These are phyloP conservation scores for Drosophila picticornis DNA, from an alignment of 2,888 invertebrate species.

Conservation along the genomic window DNA sequence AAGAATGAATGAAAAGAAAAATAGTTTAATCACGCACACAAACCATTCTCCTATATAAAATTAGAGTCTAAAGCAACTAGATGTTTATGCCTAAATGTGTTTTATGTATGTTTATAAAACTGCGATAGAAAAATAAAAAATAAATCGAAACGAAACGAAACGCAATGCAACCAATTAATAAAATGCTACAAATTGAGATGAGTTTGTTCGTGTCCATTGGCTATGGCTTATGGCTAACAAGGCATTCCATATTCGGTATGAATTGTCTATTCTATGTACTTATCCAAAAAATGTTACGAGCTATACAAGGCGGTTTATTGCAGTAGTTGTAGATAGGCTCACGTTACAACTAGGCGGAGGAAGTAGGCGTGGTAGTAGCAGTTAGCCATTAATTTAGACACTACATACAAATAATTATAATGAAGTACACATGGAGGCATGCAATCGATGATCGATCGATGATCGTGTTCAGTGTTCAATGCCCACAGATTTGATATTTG, in stretches of 20 bases:
- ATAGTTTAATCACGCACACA: not conserved
- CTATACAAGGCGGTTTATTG: slow-evolving; percentile 51
- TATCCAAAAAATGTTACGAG: slow-evolving; percentile 20
- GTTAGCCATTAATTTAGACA: slow-evolving; percentile 7
- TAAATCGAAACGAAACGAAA: not conserved
- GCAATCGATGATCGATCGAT: not conserved
- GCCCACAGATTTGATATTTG: slow-evolving; percentile 16
- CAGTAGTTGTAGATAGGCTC: slow-evolving; percentile 16
- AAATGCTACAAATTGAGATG: slow-evolving; percentile 3
- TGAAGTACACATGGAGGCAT: slow-evolving; percentile 65
- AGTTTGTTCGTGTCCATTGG: slow-evolving; percentile 29
- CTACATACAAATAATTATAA: slow-evolving; percentile 8
- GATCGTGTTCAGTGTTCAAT: slow-evolving; percentile 9
- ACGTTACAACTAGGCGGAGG: slow-evolving; percentile 31
- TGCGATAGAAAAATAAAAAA: not conserved
- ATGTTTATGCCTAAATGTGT: not conserved
- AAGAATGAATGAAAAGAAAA: not conserved
- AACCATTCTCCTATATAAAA: not conserved
- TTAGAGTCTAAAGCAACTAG: slow-evolving; percentile 2
- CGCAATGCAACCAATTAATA: not conserved
- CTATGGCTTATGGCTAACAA: slow-evolving; percentile 34
- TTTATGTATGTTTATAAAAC: slow-evolving; percentile 12
- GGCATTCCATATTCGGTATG: not conserved
- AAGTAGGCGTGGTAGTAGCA: slow-evolving; percentile 14
- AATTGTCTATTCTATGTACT: slow-evolving; percentile 9